Conservation (phyloP, 2,797 vertebrate genomes). For the Erethizon dorsatum region DNA sequence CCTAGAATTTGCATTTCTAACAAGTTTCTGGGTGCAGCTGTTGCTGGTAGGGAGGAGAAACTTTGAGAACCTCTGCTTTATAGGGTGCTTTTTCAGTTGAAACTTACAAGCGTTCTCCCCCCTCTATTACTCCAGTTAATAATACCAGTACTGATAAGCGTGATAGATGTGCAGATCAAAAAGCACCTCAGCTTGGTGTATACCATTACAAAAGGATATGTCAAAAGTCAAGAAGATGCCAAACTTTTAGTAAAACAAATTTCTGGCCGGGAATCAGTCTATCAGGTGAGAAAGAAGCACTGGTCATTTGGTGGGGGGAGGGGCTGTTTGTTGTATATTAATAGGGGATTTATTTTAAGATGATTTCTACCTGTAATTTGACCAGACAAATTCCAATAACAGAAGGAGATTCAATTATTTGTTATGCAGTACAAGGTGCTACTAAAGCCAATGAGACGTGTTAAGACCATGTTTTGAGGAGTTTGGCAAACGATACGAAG, state of each 20-base stretch:
- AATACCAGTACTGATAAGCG: conserved; percentile 71
- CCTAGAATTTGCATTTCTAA: too few relatives aligned
- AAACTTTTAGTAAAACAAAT: conserved; percentile 81
- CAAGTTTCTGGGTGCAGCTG: not conserved
- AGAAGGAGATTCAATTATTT: not conserved
- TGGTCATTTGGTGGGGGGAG: not conserved
- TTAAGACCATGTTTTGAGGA: not conserved
- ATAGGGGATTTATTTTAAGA: conserved; percentile 5
- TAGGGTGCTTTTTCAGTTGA: not conserved
- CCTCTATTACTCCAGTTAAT: conserved; percentile 38
- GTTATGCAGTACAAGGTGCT: not conserved
- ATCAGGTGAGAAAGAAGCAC: conserved; percentile 71
- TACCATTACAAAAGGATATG: conserved; percentile 82
- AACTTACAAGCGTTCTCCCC: not conserved
- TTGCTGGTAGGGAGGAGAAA: not conserved
- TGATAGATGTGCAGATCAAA: conserved; percentile 72
- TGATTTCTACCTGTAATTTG: not conserved
- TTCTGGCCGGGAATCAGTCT: conserved; percentile 77
- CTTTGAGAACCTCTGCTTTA: not conserved
- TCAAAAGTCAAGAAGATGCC: conserved; percentile 83
- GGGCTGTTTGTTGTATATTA: not conserved
- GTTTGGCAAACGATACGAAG: not conserved
- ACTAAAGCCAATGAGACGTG: not conserved
- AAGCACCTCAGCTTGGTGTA: conserved; percentile 80
- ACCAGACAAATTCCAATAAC: not conserved